Base-by-base conservation (phyloP, 2,888 invertebrate species). In the Drosophila multiciliata region DNA sequence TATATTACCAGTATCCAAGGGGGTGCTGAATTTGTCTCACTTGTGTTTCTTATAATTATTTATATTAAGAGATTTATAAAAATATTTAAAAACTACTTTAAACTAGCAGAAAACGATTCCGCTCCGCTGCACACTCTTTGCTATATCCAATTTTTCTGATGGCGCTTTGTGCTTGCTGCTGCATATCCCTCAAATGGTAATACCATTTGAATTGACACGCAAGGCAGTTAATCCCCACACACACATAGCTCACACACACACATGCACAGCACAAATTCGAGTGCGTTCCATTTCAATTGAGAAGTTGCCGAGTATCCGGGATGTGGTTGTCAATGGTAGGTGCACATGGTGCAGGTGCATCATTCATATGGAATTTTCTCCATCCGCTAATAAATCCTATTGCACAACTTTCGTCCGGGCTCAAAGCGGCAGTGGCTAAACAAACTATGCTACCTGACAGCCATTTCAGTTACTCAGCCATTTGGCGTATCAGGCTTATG, bases 351-450 rank as follows among this genome's bases (percentile, higher is more conserved):
- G 33, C 12, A 42, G 50, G 45, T 65, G 66, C 76, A 77, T 73
- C 84, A 87, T 72, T 78, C 88, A 80, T 77, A 76, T 67, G 73
- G 62, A 85, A 87, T 81, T 86, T 78, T 65, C 79, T 69, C 73
- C 78, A 80, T 80, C 73, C 79, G 78, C 83, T 89, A 86, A 89
- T 90, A 89, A 89, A 86, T 86, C 80, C 82, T 80, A 70, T 71
- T 76, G 83, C 90, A 78, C 65, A 81, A 75, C 68, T 65, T 61
- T 36, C 52, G 45, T 32, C 9, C 36, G 20, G 15, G 12, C 20
- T n/a, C 55, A 26, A 40, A 42, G 48, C 53, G 33, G 57, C 36
- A 70, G 32, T 48, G 60, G 53, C 64, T 58, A 57, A 66, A 64
- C 68, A 70, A 66, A 75, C 67, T 55, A 36, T 66, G 64, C 40